Conservation (phyloP, 2,113 vertebrate genomes). For the Eretmochelys imbricata region DNA sequence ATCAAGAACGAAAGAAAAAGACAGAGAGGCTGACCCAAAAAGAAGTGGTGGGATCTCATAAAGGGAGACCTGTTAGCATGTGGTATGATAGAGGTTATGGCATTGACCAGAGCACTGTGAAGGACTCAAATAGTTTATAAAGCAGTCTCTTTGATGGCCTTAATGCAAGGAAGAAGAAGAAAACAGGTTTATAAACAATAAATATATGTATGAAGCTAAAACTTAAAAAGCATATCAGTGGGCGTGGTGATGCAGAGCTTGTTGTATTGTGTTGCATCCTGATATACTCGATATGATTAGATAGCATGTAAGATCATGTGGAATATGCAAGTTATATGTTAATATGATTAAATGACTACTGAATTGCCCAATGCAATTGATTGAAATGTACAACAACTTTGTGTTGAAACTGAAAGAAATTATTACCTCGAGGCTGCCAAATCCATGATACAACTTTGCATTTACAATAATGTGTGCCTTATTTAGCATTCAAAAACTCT, state of each 20-base stretch:
- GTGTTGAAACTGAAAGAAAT: slow-evolving; percentile 62
- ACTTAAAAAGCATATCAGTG: slow-evolving; percentile 7
- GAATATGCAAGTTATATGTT: slow-evolving; percentile 67
- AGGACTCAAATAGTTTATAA: neutral
- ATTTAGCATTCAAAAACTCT: slow-evolving; percentile 59
- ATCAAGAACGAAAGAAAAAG: neutral
- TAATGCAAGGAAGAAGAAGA: neutral
- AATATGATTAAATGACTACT: slow-evolving; percentile 66
- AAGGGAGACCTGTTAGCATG: neutral
- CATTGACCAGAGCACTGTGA: neutral
- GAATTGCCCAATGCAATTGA: slow-evolving; percentile 59
- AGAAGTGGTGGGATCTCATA: neutral
- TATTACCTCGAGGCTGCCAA: slow-evolving; percentile 66
- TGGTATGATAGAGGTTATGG: neutral
- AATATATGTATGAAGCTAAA: neutral
- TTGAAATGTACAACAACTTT: slow-evolving; percentile 65
- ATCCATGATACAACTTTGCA: slow-evolving; percentile 41
- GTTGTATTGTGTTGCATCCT: slow-evolving; percentile 23
- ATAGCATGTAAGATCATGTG: slow-evolving; percentile 35
- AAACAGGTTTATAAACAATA: neutral
- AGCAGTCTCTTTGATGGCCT: neutral
- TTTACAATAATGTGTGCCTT: slow-evolving; percentile 58
- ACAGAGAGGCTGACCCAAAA: neutral
- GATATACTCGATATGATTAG: slow-evolving; percentile 21
- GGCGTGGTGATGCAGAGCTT: neutral